phyloP scores from a whole-genome alignment of 2,888 invertebrate genomes.

The Meta bourneti region DNA sequence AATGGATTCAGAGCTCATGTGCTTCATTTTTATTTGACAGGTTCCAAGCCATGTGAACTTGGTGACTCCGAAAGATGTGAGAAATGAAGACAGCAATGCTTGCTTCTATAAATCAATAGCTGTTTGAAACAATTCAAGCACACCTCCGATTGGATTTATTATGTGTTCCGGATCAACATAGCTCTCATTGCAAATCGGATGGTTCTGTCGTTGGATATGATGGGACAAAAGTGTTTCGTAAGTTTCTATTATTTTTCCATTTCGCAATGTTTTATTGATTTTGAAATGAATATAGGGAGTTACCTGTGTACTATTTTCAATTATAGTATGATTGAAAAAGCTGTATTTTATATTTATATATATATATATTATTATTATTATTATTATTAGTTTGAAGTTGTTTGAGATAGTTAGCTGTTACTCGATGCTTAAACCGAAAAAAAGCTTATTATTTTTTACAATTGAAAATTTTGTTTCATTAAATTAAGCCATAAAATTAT shows the following conservation, averaged over 20 bases:
- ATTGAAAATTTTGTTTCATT: too few species aligned
- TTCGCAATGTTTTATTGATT: background rate
- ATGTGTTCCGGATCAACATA: constrained; percentile 18
- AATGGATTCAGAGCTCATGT: background rate
- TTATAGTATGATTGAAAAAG: too few species aligned
- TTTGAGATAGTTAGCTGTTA: too few species aligned
- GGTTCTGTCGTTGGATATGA: constrained; percentile 33
- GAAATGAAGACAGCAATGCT: background rate
- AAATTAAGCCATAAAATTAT: too few species aligned
- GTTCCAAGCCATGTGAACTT: constrained; percentile 6
- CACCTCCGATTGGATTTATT: background rate
- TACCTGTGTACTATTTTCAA: too few species aligned
- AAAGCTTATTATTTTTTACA: too few species aligned
- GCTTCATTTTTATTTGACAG: constrained; percentile 38
- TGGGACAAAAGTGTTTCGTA: constrained; percentile 59
- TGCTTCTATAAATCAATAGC: background rate
- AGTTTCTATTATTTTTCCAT: constrained; percentile 11
- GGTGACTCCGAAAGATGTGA: constrained; percentile 6
- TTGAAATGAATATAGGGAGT: too few species aligned
- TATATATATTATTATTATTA: too few species aligned
- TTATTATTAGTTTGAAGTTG: too few species aligned
- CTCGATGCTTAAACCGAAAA: too few species aligned
- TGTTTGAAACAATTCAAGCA: background rate
- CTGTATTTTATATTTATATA: too few species aligned
- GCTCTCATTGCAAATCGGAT: background rate